Conservation (phyloP, 2,797 vertebrate genomes). For the Pseudomugil tenellus region DNA sequence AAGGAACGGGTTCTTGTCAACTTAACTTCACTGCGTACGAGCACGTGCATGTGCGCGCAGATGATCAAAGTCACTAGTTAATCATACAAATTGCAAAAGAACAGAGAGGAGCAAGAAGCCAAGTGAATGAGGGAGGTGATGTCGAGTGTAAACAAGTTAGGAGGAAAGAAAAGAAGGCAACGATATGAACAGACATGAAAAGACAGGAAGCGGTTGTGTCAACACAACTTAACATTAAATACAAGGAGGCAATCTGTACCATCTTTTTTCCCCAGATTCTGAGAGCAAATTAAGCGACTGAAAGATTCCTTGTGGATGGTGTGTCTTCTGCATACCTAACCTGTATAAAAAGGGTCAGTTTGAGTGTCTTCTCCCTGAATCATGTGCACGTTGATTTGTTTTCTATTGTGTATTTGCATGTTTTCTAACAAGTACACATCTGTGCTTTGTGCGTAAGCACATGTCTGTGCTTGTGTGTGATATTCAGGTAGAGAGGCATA, state of each 20-base stretch:
- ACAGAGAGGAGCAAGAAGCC: conserved; percentile 44
- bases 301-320: conserved; percentile 39
- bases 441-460: conserved; percentile 50
- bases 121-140: conserved; percentile 12
- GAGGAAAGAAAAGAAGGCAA: conserved; percentile 47
- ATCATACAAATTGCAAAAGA: conserved; percentile 69
- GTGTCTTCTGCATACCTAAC: conserved; percentile 26
- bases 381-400: conserved; percentile 7
- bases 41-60: conserved; percentile 35
- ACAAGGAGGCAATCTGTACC: conserved; percentile 73
- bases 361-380: conserved; percentile 12
- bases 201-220: conserved; percentile 64
- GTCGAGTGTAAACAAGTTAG: conserved; percentile 56
- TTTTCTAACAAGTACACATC: conserved; percentile 47
- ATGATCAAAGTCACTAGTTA: conserved; percentile 74
- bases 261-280: conserved; percentile 65
- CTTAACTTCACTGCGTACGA: conserved; percentile 43
- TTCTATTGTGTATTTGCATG: conserved; percentile 11
- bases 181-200: conserved; percentile 49
- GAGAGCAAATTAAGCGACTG: conserved; percentile 49
- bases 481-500: conserved; percentile 84
- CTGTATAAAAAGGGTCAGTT: conserved; percentile 24
- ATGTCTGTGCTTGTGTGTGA: conserved; percentile 65
- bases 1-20: conserved; percentile 59
- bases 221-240: conserved; percentile 68